These are phyloP conservation scores for Polypedilum pembai DNA, from an alignment of 1,140 invertebrate genomes.

Conservation along the genomic window DNA sequence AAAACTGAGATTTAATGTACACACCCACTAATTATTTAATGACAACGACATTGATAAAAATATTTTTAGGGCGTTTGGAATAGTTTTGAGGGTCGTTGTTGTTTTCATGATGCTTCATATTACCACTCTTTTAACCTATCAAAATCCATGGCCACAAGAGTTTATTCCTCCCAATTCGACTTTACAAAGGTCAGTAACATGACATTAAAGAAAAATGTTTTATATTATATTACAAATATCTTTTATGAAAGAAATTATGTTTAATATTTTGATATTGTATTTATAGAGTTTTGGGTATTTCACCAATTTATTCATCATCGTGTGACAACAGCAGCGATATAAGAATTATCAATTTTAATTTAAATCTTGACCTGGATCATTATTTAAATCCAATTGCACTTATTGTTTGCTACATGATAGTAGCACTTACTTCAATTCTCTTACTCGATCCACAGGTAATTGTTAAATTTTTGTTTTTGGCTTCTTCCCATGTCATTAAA, in stretches of 20 bases:
- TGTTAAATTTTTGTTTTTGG: neutral
- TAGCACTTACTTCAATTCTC: constrained; percentile 61
- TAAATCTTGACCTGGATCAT: constrained; percentile 56
- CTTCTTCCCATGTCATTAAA: too few relatives aligned
- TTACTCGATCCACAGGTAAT: constrained; percentile 60
- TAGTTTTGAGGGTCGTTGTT: constrained; percentile 62
- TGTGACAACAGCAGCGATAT: constrained; percentile 48
- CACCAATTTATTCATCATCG: constrained; percentile 50
- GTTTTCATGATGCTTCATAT: constrained; percentile 70
- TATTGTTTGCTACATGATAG: constrained; percentile 63
- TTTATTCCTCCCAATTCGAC: constrained; percentile 58
- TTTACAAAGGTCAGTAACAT: constrained; percentile 52
- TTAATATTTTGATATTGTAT: constrained; percentile 31
- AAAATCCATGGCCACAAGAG: constrained; percentile 75
- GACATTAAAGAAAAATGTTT: neutral
- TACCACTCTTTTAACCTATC: constrained; percentile 70
- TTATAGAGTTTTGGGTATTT: constrained; percentile 61
- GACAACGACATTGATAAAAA: constrained; percentile 16
- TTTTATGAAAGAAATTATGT: constrained; percentile 29
- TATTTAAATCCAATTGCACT: constrained; percentile 69
- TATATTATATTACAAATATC: neutral
- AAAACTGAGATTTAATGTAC: neutral
- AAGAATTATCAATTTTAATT: constrained; percentile 51
- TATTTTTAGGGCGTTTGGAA: constrained; percentile 55
- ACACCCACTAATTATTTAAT: constrained; percentile 28